A percentile compares a stretch with the other conserved stretches of the same genome.
phyloP scores from a whole-genome alignment of 2,113 vertebrate species.

The Triplophysa tibetana region DNA sequence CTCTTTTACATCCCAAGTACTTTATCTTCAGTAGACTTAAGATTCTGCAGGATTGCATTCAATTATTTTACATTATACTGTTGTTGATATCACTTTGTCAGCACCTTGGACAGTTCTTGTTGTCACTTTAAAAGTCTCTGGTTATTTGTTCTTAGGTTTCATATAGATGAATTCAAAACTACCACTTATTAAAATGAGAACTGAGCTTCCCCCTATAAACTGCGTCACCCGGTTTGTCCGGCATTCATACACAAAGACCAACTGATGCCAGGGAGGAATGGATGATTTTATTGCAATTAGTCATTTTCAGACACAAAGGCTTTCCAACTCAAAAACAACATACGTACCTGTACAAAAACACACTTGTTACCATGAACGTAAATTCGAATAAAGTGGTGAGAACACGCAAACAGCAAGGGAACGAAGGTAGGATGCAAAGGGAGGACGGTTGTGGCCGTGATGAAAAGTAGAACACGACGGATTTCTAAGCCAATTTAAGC shows the following conservation, averaged over 20 bases:
- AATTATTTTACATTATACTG: background rate
- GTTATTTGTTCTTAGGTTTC: background rate
- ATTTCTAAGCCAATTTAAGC: conserved; percentile 79
- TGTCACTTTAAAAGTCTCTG: background rate
- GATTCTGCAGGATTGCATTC: too few species aligned
- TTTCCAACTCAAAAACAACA: conserved; percentile 73
- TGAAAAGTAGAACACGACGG: conserved; percentile 67
- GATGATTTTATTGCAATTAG: conserved; percentile 79
- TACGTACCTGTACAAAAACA: conserved; percentile 74
- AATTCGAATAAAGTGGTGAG: conserved; percentile 77
- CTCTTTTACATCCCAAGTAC: too few species aligned
- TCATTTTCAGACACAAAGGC: conserved; percentile 78
- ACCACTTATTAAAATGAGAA: too few species aligned
- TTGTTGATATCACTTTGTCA: background rate
- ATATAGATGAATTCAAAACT: background rate
- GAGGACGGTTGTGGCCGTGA: conserved; percentile 63
- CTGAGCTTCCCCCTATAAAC: background rate
- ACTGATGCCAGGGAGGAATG: conserved; percentile 64
- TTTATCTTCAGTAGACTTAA: too few species aligned
- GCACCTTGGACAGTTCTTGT: background rate
- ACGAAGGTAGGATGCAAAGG: conserved; percentile 55
- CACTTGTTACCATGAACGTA: conserved; percentile 75
- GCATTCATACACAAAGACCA: background rate
- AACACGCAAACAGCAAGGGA: conserved; percentile 75
- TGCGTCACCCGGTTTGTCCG: background rate